phyloP scores from a whole-genome alignment of 2,888 invertebrate species.

The Panorpa germanica region DNA sequence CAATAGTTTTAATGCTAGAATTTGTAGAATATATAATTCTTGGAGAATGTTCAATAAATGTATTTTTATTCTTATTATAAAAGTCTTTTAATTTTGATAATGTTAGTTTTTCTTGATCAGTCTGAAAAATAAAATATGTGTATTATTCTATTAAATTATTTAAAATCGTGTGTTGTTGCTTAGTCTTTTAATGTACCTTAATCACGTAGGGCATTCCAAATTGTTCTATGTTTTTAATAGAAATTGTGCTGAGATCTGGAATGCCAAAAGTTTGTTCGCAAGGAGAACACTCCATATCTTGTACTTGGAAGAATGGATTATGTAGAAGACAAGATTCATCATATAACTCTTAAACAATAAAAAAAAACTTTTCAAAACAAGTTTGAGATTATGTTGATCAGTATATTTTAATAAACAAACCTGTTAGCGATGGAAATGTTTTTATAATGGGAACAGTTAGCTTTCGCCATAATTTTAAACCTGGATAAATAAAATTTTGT shows the following conservation, averaged over 20 bases:
- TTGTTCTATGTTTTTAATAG: conserved; percentile 29
- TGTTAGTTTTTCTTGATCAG: conserved; percentile 33
- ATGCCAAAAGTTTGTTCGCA: conserved; percentile 52
- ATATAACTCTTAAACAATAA: conserved; percentile 42
- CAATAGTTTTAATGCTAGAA: conserved; percentile 12
- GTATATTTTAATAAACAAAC: conserved; percentile 21
- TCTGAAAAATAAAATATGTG: conserved; percentile 24
- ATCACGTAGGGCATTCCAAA: conserved; percentile 20
- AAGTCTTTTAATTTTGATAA: conserved; percentile 32
- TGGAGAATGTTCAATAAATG: conserved; percentile 42
- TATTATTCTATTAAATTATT: conserved; percentile 3
- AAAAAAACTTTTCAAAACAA: conserved; percentile 9
- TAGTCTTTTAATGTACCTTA: conserved; percentile 10
- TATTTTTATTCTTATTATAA: conserved; percentile 34
- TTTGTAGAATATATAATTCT: conserved; percentile 28
- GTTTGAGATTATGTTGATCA: conserved; percentile 7
- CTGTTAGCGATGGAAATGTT: conserved; percentile 50
- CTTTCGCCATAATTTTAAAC: conserved; percentile 50
- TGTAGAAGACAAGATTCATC: conserved; percentile 70
- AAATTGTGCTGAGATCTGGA: conserved; percentile 43
- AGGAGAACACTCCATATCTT: conserved; percentile 73
- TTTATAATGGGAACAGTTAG: conserved; percentile 59
- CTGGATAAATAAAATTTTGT: conserved; percentile 67
- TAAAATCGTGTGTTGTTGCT: not conserved
- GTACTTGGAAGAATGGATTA: conserved; percentile 66